These are phyloP conservation scores for Ametastegia equiseti DNA, from an alignment of 2,888 invertebrate species.

Conservation along the genomic window DNA sequence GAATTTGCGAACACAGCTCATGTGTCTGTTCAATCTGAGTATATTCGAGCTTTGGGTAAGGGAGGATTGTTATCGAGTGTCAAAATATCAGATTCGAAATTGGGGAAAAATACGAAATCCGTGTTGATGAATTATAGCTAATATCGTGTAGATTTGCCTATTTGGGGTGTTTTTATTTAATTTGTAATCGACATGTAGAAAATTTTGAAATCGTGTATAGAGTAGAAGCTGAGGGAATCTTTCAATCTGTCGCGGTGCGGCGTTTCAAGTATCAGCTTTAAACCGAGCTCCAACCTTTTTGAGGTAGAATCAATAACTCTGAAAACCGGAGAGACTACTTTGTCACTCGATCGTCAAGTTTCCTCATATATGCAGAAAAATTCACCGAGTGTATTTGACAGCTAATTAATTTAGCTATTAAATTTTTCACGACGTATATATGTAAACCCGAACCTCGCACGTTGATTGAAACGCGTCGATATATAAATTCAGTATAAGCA, in stretches of 20 bases:
- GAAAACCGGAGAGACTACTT: constrained; percentile 34
- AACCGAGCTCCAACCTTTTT: constrained; percentile 33
- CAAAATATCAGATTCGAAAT: neutral
- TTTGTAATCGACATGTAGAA: neutral
- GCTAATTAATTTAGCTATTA: neutral
- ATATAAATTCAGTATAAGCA: neutral
- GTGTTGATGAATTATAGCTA: neutral
- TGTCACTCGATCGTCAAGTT: constrained; percentile 29
- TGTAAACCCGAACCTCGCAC: no score
- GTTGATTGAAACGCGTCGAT: neutral
- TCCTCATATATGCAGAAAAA: neutral
- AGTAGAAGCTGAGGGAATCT: neutral
- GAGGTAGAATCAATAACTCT: constrained; percentile 41
- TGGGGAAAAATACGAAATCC: neutral
- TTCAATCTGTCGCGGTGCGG: neutral
- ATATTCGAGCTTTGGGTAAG: neutral
- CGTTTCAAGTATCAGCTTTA: constrained; percentile 42
- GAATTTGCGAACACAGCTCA: neutral
- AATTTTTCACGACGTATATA: neutral
- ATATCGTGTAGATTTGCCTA: no score
- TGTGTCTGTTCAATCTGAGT: neutral
- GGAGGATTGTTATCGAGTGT: neutral
- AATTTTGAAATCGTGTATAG: neutral
- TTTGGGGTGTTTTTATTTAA: no score
- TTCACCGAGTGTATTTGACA: constrained; percentile 7